Evolutionary conservation across 2,113 vertebrate genomes (phyloP).

Genomic region (Epinephelus fuscoguttatus): DNA sequence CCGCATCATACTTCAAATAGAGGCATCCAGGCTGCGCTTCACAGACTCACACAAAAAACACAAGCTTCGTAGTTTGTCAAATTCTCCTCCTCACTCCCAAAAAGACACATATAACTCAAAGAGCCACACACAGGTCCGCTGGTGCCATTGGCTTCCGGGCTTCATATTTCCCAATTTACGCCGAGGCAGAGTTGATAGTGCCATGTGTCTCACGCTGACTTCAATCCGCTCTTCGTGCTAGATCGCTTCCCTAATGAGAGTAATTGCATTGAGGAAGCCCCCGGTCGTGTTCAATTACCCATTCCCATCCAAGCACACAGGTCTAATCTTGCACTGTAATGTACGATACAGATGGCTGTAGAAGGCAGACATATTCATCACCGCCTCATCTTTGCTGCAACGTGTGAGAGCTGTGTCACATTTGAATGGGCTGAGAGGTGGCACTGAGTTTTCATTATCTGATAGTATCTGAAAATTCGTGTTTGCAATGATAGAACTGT

Average conservation of each 20-base stretch:
- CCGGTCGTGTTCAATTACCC: conserved; percentile 78
- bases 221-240: conserved; percentile 49
- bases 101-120: conserved; percentile 30
- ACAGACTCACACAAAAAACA: conserved; percentile 17
- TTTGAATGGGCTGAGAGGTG: conserved; percentile 29
- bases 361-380: conserved; percentile 61
- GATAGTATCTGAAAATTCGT: conserved; percentile 18
- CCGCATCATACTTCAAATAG: conserved; percentile 22
- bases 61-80: conserved; percentile 18
- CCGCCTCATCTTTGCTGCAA: conserved; percentile 38
- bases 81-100: conserved; percentile 5
- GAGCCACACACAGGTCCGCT: neutral
- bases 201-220: conserved; percentile 44
- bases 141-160: conserved; percentile 25
- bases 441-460: conserved; percentile 31
- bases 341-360: conserved; percentile 64
- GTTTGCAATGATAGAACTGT: conserved; percentile 20
- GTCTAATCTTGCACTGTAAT: conserved; percentile 62
- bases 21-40: conserved; percentile 13
- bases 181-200: conserved; percentile 14
- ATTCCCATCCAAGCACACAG: conserved; percentile 53
- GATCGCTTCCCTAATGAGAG: conserved; percentile 70
- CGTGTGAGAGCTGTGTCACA: neutral
- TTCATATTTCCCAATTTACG: conserved; percentile 43
- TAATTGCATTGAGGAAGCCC: conserved; percentile 74